Percentiles rank a stretch among this genome's conserved stretches.
These are phyloP conservation scores for Apogon hyalosoma DNA, from an alignment of 2,797 vertebrate genomes.

Conservation along the genomic window DNA sequence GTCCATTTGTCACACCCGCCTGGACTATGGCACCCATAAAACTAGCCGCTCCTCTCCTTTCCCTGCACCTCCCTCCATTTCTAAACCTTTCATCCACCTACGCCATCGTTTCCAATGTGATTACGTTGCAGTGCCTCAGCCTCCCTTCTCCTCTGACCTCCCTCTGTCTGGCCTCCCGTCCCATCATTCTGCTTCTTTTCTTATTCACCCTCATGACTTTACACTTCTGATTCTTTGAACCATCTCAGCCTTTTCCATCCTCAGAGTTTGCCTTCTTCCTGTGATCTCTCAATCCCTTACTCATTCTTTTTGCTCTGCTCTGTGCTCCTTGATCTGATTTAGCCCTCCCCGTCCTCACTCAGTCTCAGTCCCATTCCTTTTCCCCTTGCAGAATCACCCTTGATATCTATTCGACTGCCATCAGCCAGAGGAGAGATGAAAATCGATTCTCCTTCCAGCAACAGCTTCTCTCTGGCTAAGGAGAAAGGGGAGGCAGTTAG, in stretches of 20 bases:
- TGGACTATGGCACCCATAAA: constrained; percentile 19
- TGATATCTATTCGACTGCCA: constrained; percentile 77
- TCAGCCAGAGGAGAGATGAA: constrained; percentile 76
- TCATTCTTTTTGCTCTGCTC: constrained; percentile 56
- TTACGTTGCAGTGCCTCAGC: constrained; percentile 8
- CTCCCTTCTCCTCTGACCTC: constrained; percentile 20
- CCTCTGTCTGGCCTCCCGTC: constrained; percentile 17
- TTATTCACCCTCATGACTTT: constrained; percentile 27
- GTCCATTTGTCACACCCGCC: constrained; percentile 67
- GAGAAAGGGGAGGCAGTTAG: constrained; percentile 71
- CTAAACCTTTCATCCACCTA: constrained; percentile 32
- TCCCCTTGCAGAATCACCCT: constrained; percentile 71
- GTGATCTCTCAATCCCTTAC: constrained; percentile 64
- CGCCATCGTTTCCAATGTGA: constrained; percentile 26
- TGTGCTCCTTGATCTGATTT: constrained; percentile 63
- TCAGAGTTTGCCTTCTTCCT: constrained; percentile 63
- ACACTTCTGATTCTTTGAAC: constrained; percentile 50
- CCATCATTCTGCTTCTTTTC: constrained; percentile 24
- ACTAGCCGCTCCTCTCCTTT: constrained; percentile 32
- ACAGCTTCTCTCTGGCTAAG: constrained; percentile 70
- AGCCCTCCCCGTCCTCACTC: constrained; percentile 19
- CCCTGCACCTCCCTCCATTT: constrained; percentile 8
- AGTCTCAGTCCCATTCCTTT: constrained; percentile 34
- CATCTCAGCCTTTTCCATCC: constrained; percentile 52
- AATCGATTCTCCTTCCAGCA: constrained; percentile 80